phyloP scores from a whole-genome alignment of 2,888 invertebrate genomes.

The Hyles lineata region DNA sequence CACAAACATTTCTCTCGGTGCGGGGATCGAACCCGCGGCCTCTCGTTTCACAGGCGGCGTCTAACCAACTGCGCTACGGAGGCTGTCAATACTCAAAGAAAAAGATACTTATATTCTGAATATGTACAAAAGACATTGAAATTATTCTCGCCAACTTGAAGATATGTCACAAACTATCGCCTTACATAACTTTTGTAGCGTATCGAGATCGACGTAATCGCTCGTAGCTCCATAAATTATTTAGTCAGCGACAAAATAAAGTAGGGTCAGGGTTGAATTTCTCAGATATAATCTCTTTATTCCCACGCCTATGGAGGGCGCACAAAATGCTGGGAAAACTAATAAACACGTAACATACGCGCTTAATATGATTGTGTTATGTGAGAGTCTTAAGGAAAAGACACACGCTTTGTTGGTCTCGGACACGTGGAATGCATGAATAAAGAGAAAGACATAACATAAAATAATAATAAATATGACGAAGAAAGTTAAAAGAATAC shows the following conservation, averaged over 20 bases:
- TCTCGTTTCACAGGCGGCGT: too few relatives aligned
- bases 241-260: constrained; percentile 3
- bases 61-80: too few relatives aligned
- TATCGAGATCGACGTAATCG: background rate
- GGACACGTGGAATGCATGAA: constrained; percentile 8
- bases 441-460: background rate
- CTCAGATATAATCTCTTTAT: constrained; percentile 1
- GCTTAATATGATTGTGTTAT: background rate
- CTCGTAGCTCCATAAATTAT: constrained; percentile 21
- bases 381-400: background rate
- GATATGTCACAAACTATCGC: background rate
- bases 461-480: background rate
- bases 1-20: too few relatives aligned
- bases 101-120: too few relatives aligned
- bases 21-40: too few relatives aligned
- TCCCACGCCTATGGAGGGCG: background rate
- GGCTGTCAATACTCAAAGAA: too few relatives aligned
- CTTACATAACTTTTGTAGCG: background rate
- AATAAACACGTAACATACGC: background rate
- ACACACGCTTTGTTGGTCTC: background rate
- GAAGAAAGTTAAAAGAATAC: too few relatives aligned
- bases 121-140: background rate
- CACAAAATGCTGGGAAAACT: background rate
- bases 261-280: background rate
- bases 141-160: background rate